Percentiles rank a stretch among this genome's conserved stretches.
phyloP scores from a whole-genome alignment of 2,888 invertebrate genomes.

The Schizotus pectinicornis region DNA sequence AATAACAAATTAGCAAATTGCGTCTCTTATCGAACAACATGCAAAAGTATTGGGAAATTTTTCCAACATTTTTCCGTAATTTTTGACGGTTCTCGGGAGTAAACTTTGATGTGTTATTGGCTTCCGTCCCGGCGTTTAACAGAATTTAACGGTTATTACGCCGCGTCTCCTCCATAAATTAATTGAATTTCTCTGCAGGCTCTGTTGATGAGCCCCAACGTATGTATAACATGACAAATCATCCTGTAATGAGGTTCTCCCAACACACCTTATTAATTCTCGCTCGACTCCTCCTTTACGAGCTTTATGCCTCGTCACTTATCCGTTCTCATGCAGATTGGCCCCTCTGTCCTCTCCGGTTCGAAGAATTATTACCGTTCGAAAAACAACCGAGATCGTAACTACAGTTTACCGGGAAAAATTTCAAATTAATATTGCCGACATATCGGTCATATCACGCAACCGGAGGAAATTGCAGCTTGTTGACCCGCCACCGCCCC shows the following conservation, averaged over 20 bases:
- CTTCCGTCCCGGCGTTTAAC: background rate
- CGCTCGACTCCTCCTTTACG: slow-evolving; percentile 18
- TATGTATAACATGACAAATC: slow-evolving; percentile 22
- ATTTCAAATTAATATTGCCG: too few species aligned
- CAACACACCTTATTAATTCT: slow-evolving; percentile 25
- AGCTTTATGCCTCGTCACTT: slow-evolving; percentile 22
- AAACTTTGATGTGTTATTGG: background rate
- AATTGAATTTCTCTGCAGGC: slow-evolving; percentile 11
- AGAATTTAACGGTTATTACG: slow-evolving; percentile 10
- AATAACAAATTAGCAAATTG: too few species aligned
- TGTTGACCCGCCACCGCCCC: too few species aligned
- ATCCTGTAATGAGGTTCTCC: slow-evolving; percentile 19
- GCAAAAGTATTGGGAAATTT: too few species aligned
- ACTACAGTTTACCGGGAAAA: too few species aligned
- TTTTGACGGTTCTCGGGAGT: background rate
- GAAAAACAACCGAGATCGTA: too few species aligned
- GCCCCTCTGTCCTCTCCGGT: too few species aligned
- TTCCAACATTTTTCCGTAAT: background rate
- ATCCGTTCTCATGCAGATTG: slow-evolving; percentile 5
- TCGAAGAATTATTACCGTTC: too few species aligned
- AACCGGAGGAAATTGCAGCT: too few species aligned
- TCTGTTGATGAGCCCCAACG: slow-evolving; percentile 10
- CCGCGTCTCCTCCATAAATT: slow-evolving; percentile 3
- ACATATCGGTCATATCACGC: too few species aligned
- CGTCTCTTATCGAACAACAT: too few species aligned